Evolutionary conservation across 1,140 invertebrate genomes (phyloP), one percentile per base, ranked within the genome.

Genomic region (Trialeurodes vaporariorum): DNA sequence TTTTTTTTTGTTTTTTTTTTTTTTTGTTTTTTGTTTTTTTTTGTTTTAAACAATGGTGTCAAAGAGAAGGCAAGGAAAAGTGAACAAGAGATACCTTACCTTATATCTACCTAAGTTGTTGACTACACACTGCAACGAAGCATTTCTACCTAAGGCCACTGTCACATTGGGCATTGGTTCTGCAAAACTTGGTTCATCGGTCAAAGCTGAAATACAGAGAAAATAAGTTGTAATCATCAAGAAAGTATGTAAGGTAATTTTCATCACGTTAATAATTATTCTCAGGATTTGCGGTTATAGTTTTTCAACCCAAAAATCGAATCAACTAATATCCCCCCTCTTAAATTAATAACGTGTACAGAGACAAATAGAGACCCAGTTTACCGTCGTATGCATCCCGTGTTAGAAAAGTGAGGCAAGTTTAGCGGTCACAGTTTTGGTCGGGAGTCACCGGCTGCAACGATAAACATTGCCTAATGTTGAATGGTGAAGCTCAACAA

Each of bases 111-210:
- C 90, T 67, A 94, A 85, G 76, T 93, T 91, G 74, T 93, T 89
- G 49, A 94, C 90, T 64, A 93, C 89, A 74, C 92, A 94, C 13
- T 91, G 90, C 71, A 94, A 79, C 74, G 86, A 92, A 59, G 91
- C 92, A 76, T 94, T 91, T 73, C 91, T 83, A 67, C 92, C 92
- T 25, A 93, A 82, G 60, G 91, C 89, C 62, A 93, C 91, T 2
- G 91, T 94, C 68, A 91, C 88, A 77, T 93, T 93, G 26, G 90
- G 90, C 74, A 93, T 92, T 24, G 90, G 89, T 77, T 93, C 90
- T 23, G 89, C 87, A 75, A 94, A 93, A 71, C 86, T 84, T 13
- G 91, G 91, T 71, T 86, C 87, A 73, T 91, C 88, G 66, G 89
- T 89, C 74, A 92, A 81, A 66, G 89, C 90, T 93, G 83, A n/a